phyloP scores from a whole-genome alignment of 2,888 invertebrate species.

The Papilio demoleus region DNA sequence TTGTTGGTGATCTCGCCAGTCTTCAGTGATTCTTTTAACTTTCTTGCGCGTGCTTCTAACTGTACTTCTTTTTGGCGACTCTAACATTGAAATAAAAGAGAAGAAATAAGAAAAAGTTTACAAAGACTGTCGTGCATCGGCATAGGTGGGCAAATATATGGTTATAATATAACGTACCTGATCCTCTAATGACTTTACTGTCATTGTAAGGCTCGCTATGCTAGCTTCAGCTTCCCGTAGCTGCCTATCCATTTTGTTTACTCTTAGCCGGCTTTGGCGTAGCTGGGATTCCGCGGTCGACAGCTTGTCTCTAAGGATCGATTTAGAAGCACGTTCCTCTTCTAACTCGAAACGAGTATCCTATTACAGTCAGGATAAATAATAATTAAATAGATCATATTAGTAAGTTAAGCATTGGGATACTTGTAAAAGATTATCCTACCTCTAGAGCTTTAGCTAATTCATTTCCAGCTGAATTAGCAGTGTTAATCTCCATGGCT shows the following conservation, averaged over 20 bases:
- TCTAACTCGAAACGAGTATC: conserved; percentile 66
- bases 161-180: conserved; percentile 70
- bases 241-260: conserved; percentile 75
- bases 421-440: too few species aligned
- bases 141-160: too few species aligned
- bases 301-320: conserved; percentile 64
- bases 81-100: conserved; percentile 49
- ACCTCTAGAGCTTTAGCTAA: conserved; percentile 46
- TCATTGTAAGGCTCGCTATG: conserved; percentile 70
- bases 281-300: conserved; percentile 66
- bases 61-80: conserved; percentile 75
- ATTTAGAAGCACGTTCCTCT: conserved; percentile 63
- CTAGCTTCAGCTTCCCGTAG: conserved; percentile 75
- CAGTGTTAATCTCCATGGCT: conserved; percentile 56
- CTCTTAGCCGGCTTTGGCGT: conserved; percentile 64
- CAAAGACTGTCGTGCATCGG: too few species aligned
- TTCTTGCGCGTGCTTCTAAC: conserved; percentile 74
- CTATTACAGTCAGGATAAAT: conserved; percentile 42
- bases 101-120: neutral
- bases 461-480: conserved; percentile 54
- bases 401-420: neutral
- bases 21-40: conserved; percentile 73
- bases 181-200: conserved; percentile 74
- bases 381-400: neutral
- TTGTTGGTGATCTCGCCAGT: conserved; percentile 71